These are phyloP conservation scores for Halesus radiatus DNA, from an alignment of 1,140 invertebrate genomes.

Conservation along the genomic window DNA sequence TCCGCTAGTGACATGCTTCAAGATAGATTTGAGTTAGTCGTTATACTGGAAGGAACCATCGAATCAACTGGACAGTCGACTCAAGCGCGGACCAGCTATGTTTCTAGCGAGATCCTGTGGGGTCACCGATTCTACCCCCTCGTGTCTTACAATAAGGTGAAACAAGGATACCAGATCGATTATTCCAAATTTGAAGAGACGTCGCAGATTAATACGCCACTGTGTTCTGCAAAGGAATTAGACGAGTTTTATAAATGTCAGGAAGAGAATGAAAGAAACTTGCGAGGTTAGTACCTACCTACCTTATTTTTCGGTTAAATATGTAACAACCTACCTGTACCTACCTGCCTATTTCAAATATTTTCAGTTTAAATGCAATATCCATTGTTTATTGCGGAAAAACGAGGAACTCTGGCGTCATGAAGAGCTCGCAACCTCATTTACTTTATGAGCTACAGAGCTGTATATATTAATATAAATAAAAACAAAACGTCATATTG, in stretches of 20 bases:
- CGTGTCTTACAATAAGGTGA: constrained; percentile 83
- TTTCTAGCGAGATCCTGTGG: constrained; percentile 80
- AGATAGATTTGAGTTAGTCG: constrained; percentile 81
- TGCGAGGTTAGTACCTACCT: background rate
- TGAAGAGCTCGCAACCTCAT: too few species aligned
- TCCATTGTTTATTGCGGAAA: too few species aligned
- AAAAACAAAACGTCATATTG: too few species aligned
- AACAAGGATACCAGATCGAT: constrained; percentile 87
- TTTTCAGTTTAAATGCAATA: too few species aligned
- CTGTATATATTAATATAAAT: too few species aligned
- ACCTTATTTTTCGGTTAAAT: background rate
- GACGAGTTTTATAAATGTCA: constrained; percentile 70
- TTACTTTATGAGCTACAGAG: background rate
- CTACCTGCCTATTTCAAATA: too few species aligned
- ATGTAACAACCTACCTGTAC: too few species aligned
- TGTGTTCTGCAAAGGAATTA: constrained; percentile 85
- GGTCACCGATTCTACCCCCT: constrained; percentile 79
- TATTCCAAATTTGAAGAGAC: constrained; percentile 88
- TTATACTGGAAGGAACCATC: constrained; percentile 82
- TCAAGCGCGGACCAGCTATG: constrained; percentile 76
- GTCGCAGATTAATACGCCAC: constrained; percentile 85
- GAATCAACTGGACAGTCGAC: constrained; percentile 79
- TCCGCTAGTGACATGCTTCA: constrained; percentile 85
- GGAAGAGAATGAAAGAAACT: background rate
- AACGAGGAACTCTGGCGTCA: too few species aligned